phyloP scores from a whole-genome alignment of 2,113 vertebrate genomes.

The Hassar affinis region DNA sequence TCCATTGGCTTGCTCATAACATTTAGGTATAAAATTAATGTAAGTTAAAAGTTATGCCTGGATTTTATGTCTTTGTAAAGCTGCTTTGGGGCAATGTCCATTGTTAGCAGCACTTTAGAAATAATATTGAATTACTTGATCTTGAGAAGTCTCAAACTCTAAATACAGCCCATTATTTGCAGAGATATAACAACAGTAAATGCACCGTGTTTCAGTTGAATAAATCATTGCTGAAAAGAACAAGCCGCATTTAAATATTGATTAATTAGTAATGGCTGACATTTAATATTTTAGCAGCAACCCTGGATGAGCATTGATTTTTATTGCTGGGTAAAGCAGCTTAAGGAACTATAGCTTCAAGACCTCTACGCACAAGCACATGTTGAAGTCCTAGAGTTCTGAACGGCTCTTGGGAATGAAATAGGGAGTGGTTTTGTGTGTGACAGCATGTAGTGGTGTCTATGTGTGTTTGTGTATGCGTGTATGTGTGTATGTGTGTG shows the following conservation, averaged over 20 bases:
- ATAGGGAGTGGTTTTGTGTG: conserved; percentile 46
- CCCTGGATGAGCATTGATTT: conserved; percentile 6
- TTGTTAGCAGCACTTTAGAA: too few relatives aligned
- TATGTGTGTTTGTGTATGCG: conserved; percentile 51
- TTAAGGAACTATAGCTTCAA: conserved; percentile 31
- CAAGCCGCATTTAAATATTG: conserved; percentile 1
- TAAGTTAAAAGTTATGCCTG: too few relatives aligned
- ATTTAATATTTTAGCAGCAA: not conserved
- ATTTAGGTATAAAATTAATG: too few relatives aligned
- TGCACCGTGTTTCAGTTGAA: not conserved
- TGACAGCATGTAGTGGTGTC: conserved; percentile 23
- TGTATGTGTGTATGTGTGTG: conserved; percentile 49
- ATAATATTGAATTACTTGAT: too few relatives aligned
- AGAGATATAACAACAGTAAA: not conserved
- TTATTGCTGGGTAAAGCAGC: conserved; percentile 24
- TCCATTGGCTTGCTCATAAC: too few relatives aligned
- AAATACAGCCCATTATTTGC: not conserved
- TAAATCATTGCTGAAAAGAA: not conserved
- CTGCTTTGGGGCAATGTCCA: too few relatives aligned
- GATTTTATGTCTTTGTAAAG: too few relatives aligned
- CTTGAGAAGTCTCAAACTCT: not conserved
- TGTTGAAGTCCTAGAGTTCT: conserved; percentile 64
- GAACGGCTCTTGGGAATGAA: conserved; percentile 9
- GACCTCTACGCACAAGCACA: conserved; percentile 50
- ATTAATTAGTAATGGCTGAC: conserved; percentile 2